Base-by-base conservation (phyloP, 2,113 vertebrate species). In the Andinoacara biseriatus region DNA sequence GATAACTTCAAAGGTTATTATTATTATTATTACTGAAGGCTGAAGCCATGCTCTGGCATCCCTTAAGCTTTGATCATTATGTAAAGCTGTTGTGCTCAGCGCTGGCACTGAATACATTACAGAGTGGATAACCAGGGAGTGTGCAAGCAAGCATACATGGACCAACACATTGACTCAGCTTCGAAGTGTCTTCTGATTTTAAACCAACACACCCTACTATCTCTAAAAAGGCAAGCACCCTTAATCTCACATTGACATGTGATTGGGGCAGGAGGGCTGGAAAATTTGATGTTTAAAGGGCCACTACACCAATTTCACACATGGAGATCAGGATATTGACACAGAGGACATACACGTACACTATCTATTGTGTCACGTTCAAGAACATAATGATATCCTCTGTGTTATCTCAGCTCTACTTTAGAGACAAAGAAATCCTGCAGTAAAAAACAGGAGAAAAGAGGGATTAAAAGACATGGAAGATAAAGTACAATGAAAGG, bases 1-100 rank as follows among this genome's bases (percentile, higher is more conserved):
- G 92, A 93, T 88, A 81, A 87, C 88, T 94, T 93, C 89, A 94
- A 89, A 92, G 87, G 90, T 91, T 90, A 91, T 92, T 93, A 86
- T 91, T 90, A 90, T 89, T 90, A 90, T 89, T 90, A 89, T 86
- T 87, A 90, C 91, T 87, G 93, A 85, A 81, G 85, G 91, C 86
- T 86, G 90, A 90, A 87, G 89, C 86, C 87, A 81, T 82, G 90
- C 91, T 91, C 85, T 82, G 83, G 90, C 89, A 85, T 90, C 89
- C 84, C 86, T 93, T 82, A 74, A 86, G 91, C 92, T 94, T 92
- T 94, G 92, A 93, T 94, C 89, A 91, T 89, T 91, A 93, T 93
- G 94, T 92, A 94, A 93, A 94, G 92, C 93, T 91, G 90, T 88
- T 86, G 88, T 91, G 91, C 81, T 91, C 58, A 15, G 59, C 40